These are phyloP conservation scores for Pocillopora damicornis DNA, from an alignment of 64 coral and sea anemone genomes.

Conservation along the genomic window DNA sequence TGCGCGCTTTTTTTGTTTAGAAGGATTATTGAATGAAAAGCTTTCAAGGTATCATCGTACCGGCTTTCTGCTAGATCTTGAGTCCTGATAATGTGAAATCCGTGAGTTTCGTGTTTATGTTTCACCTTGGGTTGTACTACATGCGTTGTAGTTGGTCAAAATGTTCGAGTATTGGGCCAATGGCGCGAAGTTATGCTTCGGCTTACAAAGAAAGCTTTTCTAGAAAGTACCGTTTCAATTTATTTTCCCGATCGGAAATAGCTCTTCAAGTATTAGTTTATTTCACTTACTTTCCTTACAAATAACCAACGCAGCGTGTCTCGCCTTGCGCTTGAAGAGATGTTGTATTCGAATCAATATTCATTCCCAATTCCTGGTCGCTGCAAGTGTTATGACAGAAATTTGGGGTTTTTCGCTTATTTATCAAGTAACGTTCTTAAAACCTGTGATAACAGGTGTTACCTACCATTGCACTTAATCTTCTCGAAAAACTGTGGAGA, in stretches of 20 bases:
- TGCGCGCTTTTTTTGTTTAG: slow-evolving; percentile 10
- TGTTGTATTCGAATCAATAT: neutral
- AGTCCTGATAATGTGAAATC: neutral
- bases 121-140: neutral
- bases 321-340: neutral
- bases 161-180: neutral
- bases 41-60: neutral
- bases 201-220: no score
- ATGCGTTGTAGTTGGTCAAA: slow-evolving; percentile 2
- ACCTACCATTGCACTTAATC: neutral
- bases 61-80: neutral
- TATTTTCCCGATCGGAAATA: neutral
- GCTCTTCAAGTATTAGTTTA: neutral
- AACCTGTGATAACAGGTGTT: slow-evolving; percentile 27
- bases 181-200: neutral
- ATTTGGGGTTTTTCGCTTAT: slow-evolving; percentile 2
- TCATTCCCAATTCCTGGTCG: neutral
- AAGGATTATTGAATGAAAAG: slow-evolving; percentile 20
- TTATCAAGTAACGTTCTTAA: neutral
- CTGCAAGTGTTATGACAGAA: neutral
- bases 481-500: neutral
- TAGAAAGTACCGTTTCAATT: neutral
- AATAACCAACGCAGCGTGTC: neutral
- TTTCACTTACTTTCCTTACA: neutral
- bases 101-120: slow-evolving; percentile 17